A percentile compares a stretch with the other conserved stretches of the same genome.
These are phyloP conservation scores for Turdus rufiventris DNA, from an alignment of 2,113 vertebrate species.

Conservation along the genomic window DNA sequence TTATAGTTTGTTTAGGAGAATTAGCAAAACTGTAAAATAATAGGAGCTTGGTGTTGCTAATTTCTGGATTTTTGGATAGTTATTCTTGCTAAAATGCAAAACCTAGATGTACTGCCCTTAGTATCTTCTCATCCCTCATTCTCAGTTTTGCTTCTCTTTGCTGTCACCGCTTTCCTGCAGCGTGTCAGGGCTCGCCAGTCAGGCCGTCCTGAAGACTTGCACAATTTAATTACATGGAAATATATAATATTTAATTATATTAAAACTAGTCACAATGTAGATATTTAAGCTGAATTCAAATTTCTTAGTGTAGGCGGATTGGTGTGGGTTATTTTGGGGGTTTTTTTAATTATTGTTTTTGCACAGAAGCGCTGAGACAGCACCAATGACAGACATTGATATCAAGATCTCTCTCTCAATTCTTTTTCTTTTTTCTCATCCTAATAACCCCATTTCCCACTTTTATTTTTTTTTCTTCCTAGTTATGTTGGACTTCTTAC, in stretches of 20 bases:
- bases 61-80: background rate
- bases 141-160: background rate
- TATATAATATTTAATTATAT: background rate
- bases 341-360: background rate
- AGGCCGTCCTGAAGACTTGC: background rate
- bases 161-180: background rate
- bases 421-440: background rate
- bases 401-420: background rate
- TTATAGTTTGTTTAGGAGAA: background rate
- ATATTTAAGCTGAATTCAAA: background rate
- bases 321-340: background rate
- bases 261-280: background rate
- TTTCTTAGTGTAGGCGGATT: background rate
- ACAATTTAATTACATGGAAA: background rate
- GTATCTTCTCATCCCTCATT: background rate
- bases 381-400: background rate
- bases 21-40: background rate
- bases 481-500: background rate
- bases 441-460: background rate
- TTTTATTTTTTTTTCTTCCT: background rate
- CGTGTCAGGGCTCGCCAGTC: background rate
- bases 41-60: background rate
- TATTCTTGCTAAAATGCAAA: background rate
- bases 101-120: background rate
- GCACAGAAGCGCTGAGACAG: background rate